Conservation (phyloP, 2,888 invertebrate genomes). For the Pseudococcus viburni region DNA sequence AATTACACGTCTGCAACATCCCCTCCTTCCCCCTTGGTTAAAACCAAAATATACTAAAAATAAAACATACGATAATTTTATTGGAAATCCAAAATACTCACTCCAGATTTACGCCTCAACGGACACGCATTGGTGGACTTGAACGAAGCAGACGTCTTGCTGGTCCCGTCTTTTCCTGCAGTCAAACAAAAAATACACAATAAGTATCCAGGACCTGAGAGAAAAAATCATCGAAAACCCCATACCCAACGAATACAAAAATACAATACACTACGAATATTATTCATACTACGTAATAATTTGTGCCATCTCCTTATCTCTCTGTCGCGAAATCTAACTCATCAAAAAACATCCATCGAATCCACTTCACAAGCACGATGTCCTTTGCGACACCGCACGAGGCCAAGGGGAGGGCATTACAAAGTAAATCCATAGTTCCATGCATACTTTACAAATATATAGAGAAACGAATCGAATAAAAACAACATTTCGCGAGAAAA, state of each 20-base stretch:
- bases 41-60: too few species aligned
- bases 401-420: background rate
- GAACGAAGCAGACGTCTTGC: slow-evolving; percentile 42
- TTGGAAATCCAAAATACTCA: background rate
- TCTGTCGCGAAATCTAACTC: background rate
- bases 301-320: background rate
- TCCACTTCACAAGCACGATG: background rate
- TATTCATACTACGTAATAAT: background rate
- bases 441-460: too few species aligned
- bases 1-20: too few species aligned
- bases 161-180: slow-evolving; percentile 59
- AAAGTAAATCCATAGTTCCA: slow-evolving; percentile 18
- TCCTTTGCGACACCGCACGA: background rate
- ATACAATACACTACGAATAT: background rate
- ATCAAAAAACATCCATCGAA: background rate
- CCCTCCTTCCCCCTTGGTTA: too few species aligned
- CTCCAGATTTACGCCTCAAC: slow-evolving; percentile 55
- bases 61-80: too few species aligned
- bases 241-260: background rate
- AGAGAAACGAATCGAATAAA: background rate
- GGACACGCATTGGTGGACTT: slow-evolving; percentile 56
- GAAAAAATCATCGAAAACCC: background rate
- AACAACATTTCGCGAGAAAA: background rate
- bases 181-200: background rate
- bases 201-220: background rate